Evolutionary conservation across 2,888 invertebrate genomes (phyloP).

Genomic region (Taphrorychus bicolor): DNA sequence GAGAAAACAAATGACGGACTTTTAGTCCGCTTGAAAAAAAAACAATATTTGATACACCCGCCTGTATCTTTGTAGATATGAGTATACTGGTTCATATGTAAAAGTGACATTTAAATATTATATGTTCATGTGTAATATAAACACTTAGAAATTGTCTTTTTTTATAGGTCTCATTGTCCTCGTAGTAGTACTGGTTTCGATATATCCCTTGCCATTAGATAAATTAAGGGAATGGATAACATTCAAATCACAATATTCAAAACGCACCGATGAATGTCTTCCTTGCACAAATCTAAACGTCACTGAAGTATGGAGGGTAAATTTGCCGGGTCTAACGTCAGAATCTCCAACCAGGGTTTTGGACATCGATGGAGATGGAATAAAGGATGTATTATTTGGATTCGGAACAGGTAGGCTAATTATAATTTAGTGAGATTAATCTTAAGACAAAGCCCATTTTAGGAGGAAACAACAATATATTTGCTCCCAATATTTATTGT

Average conservation of each 20-base stretch:
- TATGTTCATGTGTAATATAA: no score
- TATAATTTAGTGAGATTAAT: no score
- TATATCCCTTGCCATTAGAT: constrained; percentile 70
- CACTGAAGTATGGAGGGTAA: constrained; percentile 71
- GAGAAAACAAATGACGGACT: no score
- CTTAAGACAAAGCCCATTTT: constrained; percentile 13
- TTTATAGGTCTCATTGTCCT: constrained; percentile 66
- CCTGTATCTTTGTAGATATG: no score
- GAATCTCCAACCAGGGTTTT: constrained; percentile 76
- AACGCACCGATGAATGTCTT: constrained; percentile 56
- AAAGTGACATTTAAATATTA: no score
- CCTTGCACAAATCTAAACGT: constrained; percentile 68
- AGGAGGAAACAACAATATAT: constrained; percentile 64
- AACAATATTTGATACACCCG: no score
- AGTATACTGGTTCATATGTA: no score
- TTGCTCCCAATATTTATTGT: constrained; percentile 67
- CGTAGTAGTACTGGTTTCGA: constrained; percentile 69
- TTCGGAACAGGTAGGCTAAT: constrained; percentile 72
- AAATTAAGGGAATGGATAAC: constrained; percentile 67
- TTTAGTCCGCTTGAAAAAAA: no score
- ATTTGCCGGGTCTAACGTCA: constrained; percentile 73
- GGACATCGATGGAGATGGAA: constrained; percentile 75
- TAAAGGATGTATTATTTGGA: constrained; percentile 77
- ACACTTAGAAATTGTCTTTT: neutral
- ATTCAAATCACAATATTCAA: constrained; percentile 44